Evolutionary conservation across 2,113 vertebrate species (phyloP).

Genomic region (Sula dactylatra): DNA sequence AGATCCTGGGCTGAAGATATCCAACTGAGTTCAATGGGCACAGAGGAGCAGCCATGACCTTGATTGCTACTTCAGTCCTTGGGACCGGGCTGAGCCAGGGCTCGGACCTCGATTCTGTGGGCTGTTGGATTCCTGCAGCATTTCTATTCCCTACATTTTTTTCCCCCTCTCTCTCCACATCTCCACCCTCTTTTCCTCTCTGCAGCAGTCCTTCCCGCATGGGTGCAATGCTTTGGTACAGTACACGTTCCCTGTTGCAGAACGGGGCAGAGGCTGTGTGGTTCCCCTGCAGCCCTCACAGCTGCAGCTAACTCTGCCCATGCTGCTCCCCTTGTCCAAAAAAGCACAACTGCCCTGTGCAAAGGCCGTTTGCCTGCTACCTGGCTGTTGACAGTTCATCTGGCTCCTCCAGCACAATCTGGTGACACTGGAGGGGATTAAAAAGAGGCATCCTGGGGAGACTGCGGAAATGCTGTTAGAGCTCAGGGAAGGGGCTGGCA

Average conservation of each 20-base stretch:
- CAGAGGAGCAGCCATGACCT: neutral
- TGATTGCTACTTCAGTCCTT: neutral
- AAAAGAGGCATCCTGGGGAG: neutral
- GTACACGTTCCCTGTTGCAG: neutral
- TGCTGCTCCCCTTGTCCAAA: neutral
- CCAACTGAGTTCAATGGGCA: neutral
- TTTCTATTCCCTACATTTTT: neutral
- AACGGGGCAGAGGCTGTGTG: neutral
- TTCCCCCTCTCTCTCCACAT: neutral
- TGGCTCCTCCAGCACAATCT: neutral
- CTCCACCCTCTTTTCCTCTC: neutral
- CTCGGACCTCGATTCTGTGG: neutral
- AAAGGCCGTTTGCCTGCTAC: neutral
- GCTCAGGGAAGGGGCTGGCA: neutral
- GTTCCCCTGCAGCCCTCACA: neutral
- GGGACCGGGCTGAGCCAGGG: neutral
- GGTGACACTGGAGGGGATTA: neutral
- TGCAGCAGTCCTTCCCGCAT: neutral
- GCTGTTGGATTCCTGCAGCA: neutral
- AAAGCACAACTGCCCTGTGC: neutral
- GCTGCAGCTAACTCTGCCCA: neutral
- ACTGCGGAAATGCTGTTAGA: neutral
- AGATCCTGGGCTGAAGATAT: neutral
- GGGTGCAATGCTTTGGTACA: rapidly evolving
- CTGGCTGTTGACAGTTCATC: neutral